Conservation (phyloP, 2,797 vertebrate species). For the Todus mexicanus region DNA sequence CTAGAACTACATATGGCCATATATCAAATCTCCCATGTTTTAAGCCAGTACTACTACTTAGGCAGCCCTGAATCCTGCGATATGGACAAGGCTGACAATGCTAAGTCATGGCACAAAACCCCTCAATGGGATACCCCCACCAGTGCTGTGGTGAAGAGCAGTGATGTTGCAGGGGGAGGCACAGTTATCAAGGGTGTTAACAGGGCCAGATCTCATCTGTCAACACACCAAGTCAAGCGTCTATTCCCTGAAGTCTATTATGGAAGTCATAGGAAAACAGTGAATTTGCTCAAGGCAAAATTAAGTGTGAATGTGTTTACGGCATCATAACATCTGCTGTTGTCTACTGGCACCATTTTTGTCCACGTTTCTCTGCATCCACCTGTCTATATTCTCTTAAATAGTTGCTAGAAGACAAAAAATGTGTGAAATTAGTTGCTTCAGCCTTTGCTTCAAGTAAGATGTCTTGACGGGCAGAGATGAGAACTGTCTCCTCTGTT, state of each 20-base stretch:
- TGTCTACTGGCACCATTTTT: neutral
- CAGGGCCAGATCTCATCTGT: neutral
- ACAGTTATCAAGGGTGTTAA: neutral
- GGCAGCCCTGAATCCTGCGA: neutral
- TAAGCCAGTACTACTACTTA: neutral
- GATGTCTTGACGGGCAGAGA: neutral
- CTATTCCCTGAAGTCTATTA: neutral
- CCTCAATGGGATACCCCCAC: neutral
- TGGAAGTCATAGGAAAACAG: neutral
- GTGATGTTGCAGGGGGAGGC: rapidly evolving
- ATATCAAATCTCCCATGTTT: neutral
- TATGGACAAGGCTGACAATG: rapidly evolving
- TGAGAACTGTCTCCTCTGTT: neutral
- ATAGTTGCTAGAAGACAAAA: neutral
- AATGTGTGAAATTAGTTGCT: neutral
- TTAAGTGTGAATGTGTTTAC: neutral
- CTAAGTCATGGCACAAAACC: neutral
- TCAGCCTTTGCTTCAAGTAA: neutral
- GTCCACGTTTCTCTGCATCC: neutral
- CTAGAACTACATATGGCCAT: neutral
- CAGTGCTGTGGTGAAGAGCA: neutral
- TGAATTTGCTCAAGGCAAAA: neutral
- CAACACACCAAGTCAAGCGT: neutral
- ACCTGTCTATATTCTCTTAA: neutral
- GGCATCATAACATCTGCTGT: neutral